phyloP scores from a whole-genome alignment of 2,797 vertebrate genomes.

The Scolopax rusticola region DNA sequence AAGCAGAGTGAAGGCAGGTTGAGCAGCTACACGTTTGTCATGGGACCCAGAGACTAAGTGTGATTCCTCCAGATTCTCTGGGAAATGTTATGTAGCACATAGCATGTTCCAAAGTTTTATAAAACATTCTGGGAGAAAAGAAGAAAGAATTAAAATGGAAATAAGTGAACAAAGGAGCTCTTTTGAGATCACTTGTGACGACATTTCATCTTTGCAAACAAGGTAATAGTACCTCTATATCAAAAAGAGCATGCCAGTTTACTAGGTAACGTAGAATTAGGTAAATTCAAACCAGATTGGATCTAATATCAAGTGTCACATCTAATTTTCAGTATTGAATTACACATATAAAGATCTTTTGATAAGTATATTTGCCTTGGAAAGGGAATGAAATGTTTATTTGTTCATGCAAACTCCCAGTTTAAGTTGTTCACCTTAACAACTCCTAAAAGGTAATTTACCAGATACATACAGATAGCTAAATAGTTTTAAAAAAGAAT shows the following conservation, averaged over 20 bases:
- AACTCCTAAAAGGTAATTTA: background rate
- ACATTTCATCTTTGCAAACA: background rate
- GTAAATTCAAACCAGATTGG: conserved; percentile 17
- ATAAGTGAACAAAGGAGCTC: background rate
- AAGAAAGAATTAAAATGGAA: background rate
- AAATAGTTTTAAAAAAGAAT: background rate
- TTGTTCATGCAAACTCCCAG: background rate
- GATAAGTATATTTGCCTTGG: too few species aligned
- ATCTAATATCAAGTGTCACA: background rate
- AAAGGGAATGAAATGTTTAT: background rate
- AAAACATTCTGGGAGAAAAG: background rate
- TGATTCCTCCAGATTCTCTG: background rate
- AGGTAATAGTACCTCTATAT: background rate
- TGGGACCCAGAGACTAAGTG: background rate
- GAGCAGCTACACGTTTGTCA: background rate
- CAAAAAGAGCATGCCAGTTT: background rate
- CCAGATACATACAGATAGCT: background rate
- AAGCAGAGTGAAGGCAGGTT: background rate
- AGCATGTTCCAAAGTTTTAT: background rate
- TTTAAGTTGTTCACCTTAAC: background rate
- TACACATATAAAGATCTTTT: too few species aligned
- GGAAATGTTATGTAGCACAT: background rate
- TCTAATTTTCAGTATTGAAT: conserved; percentile 3
- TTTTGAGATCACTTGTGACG: background rate
- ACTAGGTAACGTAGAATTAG: background rate